These are phyloP conservation scores for Brenthis ino DNA, from an alignment of 2,888 invertebrate species.

Conservation along the genomic window DNA sequence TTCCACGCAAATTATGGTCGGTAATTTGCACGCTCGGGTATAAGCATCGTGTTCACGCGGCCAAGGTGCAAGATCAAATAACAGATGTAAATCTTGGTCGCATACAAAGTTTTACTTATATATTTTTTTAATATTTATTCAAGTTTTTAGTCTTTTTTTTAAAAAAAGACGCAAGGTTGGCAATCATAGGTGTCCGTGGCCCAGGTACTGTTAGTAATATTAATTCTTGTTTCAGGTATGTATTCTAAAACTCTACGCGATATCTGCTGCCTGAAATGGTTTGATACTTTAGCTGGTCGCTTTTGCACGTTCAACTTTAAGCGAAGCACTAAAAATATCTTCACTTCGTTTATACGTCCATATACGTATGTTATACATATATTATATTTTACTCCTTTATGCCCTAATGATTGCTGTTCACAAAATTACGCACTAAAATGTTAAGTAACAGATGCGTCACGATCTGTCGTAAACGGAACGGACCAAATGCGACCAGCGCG, in stretches of 20 bases:
- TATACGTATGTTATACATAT: conserved; percentile 12
- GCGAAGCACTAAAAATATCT: conserved; percentile 9
- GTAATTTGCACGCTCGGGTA: no score
- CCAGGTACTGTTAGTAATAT: background rate
- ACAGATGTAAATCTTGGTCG: no score
- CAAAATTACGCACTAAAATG: conserved; percentile 69
- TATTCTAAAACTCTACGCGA: background rate
- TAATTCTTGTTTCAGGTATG: conserved; percentile 33
- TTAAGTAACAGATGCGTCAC: conserved; percentile 77
- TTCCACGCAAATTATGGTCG: no score
- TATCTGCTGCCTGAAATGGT: conserved; percentile 9
- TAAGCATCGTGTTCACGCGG: no score
- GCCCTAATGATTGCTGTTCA: conserved; percentile 49
- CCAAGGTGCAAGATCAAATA: no score
- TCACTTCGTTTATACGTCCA: conserved; percentile 13
- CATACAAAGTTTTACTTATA: no score
- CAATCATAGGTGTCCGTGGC: no score
- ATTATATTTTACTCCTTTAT: conserved; percentile 26
- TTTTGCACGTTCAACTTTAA: background rate
- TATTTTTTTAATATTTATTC: no score
- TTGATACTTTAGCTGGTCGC: conserved; percentile 12
- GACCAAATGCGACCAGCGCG: conserved; percentile 61
- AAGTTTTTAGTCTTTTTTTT: no score
- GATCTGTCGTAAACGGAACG: conserved; percentile 72
- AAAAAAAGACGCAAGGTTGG: no score